Evolutionary conservation across 2,888 invertebrate species (phyloP), one percentile per base, ranked within the genome.

Genomic region (Rotaria magnacalcarata): DNA sequence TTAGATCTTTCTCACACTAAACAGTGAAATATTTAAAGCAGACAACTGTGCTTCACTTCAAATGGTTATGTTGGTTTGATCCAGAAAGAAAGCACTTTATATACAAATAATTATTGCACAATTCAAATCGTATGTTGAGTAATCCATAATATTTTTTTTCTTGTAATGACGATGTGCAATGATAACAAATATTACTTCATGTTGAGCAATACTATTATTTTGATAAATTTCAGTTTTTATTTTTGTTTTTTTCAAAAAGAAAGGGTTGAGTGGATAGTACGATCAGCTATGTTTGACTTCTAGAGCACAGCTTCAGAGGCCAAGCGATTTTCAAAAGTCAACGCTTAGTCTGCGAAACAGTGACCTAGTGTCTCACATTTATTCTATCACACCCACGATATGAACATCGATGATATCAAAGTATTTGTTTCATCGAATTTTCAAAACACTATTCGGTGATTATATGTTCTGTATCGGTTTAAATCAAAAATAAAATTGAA

Each of bases 271-370:
- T 67, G 34, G 67, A 67, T 67, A 34, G 14, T 52, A 27, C 0
- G 19, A 41, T 19, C 67, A 7, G 19, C 34, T 19, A 16, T 34
- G 67, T 67, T 41, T 19, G 67, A 67, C 67, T 67, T 41, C 19
- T 16, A 67, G 67, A 67, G 67, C 67, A 67, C 67, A 67, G 67
- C 67, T 34, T 67, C 67, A 67, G 34, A 67, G 34, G 19, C 67
- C 67, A 67, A 67, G 67, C 19, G 67, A 34, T 34, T 34, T 50
- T 19, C 1, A 34, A 19, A 67, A 1, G 14, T 67, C 67, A 67
- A 34, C 67, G 67, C 67, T 67, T 67, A 67, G 67, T 67, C 67
- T 67, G 67, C 67, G 67, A 67, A 67, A 67, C 67, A 67, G 67
- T 67, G 67, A 67, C 34, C 67, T 67, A 34, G 4, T 27, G 67